phyloP scores from a whole-genome alignment of 2,113 vertebrate species.

The Cisticola juncidis region DNA sequence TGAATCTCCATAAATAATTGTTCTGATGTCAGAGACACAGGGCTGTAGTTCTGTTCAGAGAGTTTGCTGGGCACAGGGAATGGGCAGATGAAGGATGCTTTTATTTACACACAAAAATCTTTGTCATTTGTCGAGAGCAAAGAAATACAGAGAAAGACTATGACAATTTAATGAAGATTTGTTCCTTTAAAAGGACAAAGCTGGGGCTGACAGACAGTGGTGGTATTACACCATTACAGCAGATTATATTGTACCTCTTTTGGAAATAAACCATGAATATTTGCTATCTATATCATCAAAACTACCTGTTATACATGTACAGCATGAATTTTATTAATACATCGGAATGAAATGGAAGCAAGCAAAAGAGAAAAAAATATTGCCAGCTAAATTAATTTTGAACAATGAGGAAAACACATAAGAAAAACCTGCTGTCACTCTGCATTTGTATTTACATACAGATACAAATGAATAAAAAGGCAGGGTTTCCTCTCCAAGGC shows the following conservation, averaged over 20 bases:
- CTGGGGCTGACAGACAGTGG: neutral
- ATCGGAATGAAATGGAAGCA: neutral
- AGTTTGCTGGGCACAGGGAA: neutral
- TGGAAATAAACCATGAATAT: neutral
- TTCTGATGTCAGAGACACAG: conserved; percentile 12
- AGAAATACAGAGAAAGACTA: neutral
- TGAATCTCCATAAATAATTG: neutral
- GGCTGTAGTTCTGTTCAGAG: neutral
- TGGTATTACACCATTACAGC: neutral
- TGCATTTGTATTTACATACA: neutral
- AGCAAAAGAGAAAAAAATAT: neutral
- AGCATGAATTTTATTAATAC: neutral
- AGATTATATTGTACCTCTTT: neutral
- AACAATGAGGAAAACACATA: neutral
- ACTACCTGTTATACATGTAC: neutral
- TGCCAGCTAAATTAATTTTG: neutral
- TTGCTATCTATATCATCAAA: neutral
- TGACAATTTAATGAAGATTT: neutral
- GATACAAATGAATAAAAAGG: neutral
- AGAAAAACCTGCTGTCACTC: neutral
- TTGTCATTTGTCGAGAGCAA: neutral
- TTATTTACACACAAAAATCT: conserved; percentile 24
- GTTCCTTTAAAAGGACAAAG: neutral
- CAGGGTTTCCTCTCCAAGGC: neutral
- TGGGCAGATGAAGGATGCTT: neutral